Evolutionary conservation across 2,113 vertebrate genomes (phyloP).

Genomic region (Trematomus loennbergii): DNA sequence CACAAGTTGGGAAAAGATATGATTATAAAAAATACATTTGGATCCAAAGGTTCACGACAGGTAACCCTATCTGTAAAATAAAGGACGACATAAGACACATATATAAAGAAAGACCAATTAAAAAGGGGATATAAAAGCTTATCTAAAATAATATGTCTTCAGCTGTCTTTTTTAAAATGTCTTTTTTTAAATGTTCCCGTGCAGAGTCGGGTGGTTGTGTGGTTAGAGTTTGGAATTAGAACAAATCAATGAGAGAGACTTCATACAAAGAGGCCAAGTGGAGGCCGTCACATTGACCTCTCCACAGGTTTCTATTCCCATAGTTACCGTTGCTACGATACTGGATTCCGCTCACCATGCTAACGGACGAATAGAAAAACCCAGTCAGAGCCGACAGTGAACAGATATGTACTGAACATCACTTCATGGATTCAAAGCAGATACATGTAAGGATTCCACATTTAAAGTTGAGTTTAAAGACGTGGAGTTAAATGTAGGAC

Average conservation of each 20-base stretch:
- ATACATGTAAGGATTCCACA: not conserved
- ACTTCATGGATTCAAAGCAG: too few species aligned
- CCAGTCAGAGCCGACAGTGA: slow-evolving; percentile 12
- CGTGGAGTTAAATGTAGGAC: slow-evolving; percentile 9
- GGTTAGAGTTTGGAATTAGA: slow-evolving; percentile 52
- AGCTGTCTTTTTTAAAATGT: too few species aligned
- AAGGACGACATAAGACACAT: too few species aligned
- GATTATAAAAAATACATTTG: too few species aligned
- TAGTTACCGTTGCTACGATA: slow-evolving; percentile 80
- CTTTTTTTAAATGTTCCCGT: too few species aligned
- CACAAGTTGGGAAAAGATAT: too few species aligned
- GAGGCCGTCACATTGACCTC: slow-evolving; percentile 73
- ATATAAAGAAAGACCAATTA: too few species aligned
- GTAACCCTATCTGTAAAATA: too few species aligned
- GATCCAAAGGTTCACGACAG: too few species aligned
- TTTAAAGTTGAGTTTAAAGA: not conserved
- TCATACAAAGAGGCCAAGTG: slow-evolving; percentile 69
- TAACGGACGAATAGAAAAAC: slow-evolving; percentile 51
- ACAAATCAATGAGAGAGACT: slow-evolving; percentile 63
- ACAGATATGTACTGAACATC: slow-evolving; percentile 12
- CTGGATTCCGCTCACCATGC: slow-evolving; percentile 54
- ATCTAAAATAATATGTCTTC: too few species aligned
- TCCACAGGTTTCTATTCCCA: slow-evolving; percentile 71
- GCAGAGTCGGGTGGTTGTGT: slow-evolving; percentile 17
- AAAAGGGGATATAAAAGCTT: too few species aligned